Conservation (phyloP, 1,140 invertebrate genomes). For the Fopius arisanus region DNA sequence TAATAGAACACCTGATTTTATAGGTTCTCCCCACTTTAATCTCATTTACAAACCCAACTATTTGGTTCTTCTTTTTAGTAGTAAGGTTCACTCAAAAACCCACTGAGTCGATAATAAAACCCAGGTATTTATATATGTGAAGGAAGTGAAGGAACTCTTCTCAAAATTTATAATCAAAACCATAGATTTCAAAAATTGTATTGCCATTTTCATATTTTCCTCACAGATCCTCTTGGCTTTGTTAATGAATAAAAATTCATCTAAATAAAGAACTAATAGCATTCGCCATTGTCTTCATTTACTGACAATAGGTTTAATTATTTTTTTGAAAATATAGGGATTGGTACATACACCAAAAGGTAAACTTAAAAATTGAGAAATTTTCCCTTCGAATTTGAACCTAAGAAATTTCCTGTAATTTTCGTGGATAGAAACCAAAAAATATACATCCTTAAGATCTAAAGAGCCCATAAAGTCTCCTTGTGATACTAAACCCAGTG, state of each 20-base stretch:
- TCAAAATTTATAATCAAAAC: neutral
- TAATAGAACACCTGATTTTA: neutral
- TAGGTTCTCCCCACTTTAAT: neutral
- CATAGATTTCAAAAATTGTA: neutral
- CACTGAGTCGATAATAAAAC: neutral
- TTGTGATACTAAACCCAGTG: neutral
- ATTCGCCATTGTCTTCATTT: neutral
- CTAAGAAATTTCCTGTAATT: neutral
- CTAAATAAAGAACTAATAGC: neutral
- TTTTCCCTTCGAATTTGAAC: neutral
- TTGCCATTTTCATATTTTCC: neutral
- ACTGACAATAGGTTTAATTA: neutral
- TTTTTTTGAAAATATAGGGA: neutral
- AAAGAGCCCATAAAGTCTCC: neutral
- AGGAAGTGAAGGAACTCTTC: neutral
- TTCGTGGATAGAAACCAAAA: neutral
- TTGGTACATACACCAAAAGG: neutral
- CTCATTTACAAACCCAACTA: neutral
- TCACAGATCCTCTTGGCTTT: neutral
- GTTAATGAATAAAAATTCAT: neutral
- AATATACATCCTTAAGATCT: neutral
- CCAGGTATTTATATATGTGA: neutral
- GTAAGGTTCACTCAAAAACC: neutral
- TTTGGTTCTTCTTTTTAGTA: neutral
- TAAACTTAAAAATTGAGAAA: neutral